Percentiles rank a stretch among this genome's conserved stretches.
These are phyloP conservation scores for Emydura subglobosa DNA, from an alignment of 2,113 vertebrate genomes.

Conservation along the genomic window DNA sequence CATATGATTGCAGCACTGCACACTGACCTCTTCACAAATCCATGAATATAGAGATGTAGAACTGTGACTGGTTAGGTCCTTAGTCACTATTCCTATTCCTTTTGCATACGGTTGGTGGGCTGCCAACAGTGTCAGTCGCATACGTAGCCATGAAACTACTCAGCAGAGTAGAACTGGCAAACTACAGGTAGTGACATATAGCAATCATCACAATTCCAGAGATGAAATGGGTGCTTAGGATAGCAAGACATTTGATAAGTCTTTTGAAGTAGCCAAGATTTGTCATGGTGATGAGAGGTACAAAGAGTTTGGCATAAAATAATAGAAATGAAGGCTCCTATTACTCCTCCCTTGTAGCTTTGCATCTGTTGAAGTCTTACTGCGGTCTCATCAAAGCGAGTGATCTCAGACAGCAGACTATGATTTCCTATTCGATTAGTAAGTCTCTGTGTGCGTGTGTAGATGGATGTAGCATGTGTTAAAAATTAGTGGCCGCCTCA, in stretches of 20 bases:
- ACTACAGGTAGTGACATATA: not conserved
- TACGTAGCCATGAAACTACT: not conserved
- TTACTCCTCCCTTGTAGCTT: not conserved
- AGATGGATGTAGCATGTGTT: not conserved
- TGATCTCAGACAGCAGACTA: not conserved
- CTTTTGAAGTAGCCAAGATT: not conserved
- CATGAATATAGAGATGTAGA: not conserved
- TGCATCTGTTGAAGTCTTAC: not conserved
- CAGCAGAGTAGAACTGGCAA: not conserved
- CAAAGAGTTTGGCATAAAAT: not conserved
- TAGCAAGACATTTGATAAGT: not conserved
- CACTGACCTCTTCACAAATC: not conserved
- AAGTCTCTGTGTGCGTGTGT: not conserved
- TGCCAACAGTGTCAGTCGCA: not conserved
- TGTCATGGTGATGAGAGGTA: not conserved
- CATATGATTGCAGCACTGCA: not conserved
- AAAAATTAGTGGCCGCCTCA: conserved; percentile 5
- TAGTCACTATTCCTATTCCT: not conserved
- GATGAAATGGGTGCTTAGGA: not conserved
- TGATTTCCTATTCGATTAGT: not conserved
- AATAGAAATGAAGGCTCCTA: not conserved
- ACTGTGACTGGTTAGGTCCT: not conserved
- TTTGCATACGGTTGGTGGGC: not conserved
- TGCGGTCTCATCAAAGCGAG: not conserved
- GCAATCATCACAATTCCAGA: not conserved